Base-by-base conservation (phyloP, 37 sponge, comb jelly and placozoan genomes). In the Amphimedon queenslandica region DNA sequence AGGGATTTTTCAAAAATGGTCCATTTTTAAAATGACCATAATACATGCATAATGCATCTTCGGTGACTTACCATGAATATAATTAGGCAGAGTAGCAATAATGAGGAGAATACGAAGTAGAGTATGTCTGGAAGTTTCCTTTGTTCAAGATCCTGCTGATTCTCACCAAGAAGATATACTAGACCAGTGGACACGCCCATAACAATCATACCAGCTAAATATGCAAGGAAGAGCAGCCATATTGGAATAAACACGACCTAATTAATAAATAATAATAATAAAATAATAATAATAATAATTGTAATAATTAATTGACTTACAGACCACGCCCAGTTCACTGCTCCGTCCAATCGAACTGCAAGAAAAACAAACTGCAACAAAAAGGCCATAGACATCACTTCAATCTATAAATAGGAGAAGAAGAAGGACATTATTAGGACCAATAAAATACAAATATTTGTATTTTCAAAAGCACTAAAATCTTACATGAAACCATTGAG, bases 301-400 rank as follows among this genome's bases (percentile, higher is more conserved):
- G n/a, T n/a, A n/a, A n/a, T n/a, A n/a, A n/a, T n/a, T n/a, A n/a
- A 25, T 0, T 1, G 43, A 84, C 85, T 84, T 33, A 90, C 90
- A 30, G 74, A 85, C 90, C 85, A 84, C 58, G 55, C 67, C 90
- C 90, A 90, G 3, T 27, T 8, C 0, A 53, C 58, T 1, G 80
- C 63, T 2, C 42, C 60, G 39, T 90, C 91, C 38, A 90, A 40
- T 34, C 75, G 58, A 2, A 85, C 24, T 5, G 79, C 87, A 2
- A 90, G 64, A 33, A 90, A 81, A 31, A 90, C 40, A 20, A 85
- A 40, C 38, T 90, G 91, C 5, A 90, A n/a, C 3, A 85, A 58
- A 58, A 57, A 73, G 0, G 77, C 32, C 55, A 90, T 77, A 21
- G 58, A 55, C 35, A 75, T 20, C 24, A 67, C 16, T 66, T 82